Evolutionary conservation across 2,113 vertebrate genomes (phyloP).

Genomic region (Lathamus discolor): DNA sequence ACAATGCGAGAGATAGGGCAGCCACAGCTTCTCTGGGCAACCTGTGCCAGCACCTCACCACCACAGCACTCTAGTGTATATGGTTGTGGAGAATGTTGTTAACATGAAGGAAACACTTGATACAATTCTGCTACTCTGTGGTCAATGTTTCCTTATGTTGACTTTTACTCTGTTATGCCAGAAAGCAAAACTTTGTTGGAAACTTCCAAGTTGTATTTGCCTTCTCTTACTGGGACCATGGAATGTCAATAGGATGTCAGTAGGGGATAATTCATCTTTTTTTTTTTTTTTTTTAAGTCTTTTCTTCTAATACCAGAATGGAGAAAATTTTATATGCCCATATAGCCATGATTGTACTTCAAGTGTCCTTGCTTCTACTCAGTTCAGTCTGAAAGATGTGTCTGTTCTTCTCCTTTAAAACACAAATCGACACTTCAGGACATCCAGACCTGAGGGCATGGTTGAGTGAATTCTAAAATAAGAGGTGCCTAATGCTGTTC

Average conservation of each 20-base stretch:
- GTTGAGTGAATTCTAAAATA: conserved; percentile 6
- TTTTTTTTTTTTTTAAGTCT: not conserved
- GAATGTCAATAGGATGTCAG: not conserved
- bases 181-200: not conserved
- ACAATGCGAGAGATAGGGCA: too few species aligned
- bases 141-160: not conserved
- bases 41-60: not conserved
- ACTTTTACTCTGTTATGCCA: not conserved
- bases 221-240: rapidly evolving
- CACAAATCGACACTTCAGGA: not conserved
- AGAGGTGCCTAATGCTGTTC: not conserved
- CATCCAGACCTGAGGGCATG: not conserved
- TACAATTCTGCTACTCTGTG: not conserved
- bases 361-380: not conserved
- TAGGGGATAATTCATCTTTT: not conserved
- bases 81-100: not conserved
- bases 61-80: rapidly evolving
- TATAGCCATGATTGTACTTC: not conserved
- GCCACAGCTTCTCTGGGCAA: not conserved
- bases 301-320: not conserved
- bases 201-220: not conserved
- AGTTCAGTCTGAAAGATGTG: not conserved
- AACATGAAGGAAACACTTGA: not conserved
- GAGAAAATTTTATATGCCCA: not conserved
- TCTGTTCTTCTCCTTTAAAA: not conserved